Evolutionary conservation across 2,797 vertebrate genomes (phyloP).

Genomic region (Ispidina picta): DNA sequence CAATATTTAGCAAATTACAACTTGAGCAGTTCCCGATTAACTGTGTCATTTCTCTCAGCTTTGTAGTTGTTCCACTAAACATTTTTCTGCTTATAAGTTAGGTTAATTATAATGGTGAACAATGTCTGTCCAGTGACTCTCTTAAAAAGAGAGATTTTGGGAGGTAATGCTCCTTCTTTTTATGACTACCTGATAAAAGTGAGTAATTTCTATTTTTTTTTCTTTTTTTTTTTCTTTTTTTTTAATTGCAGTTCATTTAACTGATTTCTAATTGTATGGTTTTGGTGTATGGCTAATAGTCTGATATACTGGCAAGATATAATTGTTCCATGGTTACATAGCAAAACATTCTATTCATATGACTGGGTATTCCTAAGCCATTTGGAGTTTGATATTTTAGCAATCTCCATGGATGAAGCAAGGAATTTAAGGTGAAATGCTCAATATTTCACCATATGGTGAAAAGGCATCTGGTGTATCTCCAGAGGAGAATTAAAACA

Average conservation of each 20-base stretch:
- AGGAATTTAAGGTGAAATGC: neutral
- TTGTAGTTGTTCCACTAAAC: neutral
- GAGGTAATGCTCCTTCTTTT: neutral
- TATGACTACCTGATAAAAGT: neutral
- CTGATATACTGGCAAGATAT: neutral
- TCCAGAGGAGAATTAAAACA: neutral
- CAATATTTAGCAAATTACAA: constrained; percentile 43
- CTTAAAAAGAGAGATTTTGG: neutral
- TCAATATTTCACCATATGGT: neutral
- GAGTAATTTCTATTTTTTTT: neutral
- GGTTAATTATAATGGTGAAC: neutral
- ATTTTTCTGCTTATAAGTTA: constrained; percentile 24
- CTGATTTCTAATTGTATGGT: neutral
- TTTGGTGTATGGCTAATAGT: neutral
- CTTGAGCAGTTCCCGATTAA: constrained; percentile 8
- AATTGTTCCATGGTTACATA: neutral
- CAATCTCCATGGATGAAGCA: neutral
- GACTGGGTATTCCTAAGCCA: neutral
- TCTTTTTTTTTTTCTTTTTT: neutral
- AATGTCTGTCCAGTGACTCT: neutral
- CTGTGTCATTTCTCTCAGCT: constrained; percentile 14
- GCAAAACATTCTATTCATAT: neutral
- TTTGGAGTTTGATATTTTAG: neutral
- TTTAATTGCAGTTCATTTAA: neutral
- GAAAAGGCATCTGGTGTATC: neutral